Evolutionary conservation across 2,797 vertebrate genomes (phyloP).

Genomic region (Distichodus sexfasciatus): DNA sequence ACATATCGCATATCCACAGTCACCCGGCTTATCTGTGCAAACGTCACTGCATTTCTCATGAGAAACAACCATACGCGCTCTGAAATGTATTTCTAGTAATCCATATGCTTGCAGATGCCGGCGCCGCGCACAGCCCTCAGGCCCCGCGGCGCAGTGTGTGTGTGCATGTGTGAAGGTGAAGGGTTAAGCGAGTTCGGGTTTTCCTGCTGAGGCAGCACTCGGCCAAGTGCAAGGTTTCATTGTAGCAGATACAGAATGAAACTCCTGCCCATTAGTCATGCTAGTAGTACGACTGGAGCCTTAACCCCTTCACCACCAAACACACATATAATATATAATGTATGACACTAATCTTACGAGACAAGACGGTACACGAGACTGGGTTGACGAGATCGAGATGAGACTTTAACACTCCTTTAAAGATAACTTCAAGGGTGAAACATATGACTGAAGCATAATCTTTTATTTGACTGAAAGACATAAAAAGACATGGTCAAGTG

Average conservation of each 20-base stretch:
- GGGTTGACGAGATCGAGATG: no score
- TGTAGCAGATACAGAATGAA: constrained; percentile 79
- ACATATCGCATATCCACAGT: constrained; percentile 38
- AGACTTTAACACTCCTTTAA: no score
- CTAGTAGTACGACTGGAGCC: constrained; percentile 66
- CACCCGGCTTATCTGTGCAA: background rate
- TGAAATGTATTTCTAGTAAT: constrained; percentile 28
- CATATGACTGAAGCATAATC: no score
- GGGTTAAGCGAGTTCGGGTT: constrained; percentile 71
- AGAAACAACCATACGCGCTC: background rate
- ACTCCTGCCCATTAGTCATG: constrained; percentile 78
- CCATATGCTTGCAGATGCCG: constrained; percentile 19
- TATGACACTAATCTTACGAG: no score
- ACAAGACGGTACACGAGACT: no score
- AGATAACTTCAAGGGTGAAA: no score
- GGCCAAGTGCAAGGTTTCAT: constrained; percentile 78
- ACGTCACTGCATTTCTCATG: background rate
- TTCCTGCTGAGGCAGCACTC: constrained; percentile 79
- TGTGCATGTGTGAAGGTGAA: constrained; percentile 63
- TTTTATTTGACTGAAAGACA: no score
- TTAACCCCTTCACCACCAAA: constrained; percentile 67
- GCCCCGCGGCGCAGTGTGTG: constrained; percentile 41
- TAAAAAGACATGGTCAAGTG: no score
- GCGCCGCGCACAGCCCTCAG: background rate
- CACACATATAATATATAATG: no score